phyloP scores from a whole-genome alignment of 2,888 invertebrate genomes.

The Caenorhabditis imperialis region DNA sequence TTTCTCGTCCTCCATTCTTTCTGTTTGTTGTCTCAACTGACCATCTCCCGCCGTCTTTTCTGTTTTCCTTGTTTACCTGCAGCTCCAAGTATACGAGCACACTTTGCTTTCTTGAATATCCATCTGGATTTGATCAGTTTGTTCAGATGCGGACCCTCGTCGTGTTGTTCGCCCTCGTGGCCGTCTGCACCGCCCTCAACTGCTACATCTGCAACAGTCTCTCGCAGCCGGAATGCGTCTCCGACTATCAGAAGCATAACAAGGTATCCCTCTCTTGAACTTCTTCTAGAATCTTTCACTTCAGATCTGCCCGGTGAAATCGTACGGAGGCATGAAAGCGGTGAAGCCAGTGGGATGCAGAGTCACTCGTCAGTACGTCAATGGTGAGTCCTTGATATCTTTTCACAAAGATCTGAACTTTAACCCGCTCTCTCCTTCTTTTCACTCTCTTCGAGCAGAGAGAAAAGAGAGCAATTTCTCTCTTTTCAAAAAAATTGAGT shows the following conservation, averaged over 20 bases:
- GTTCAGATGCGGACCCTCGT: constrained; percentile 34
- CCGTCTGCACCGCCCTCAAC: constrained; percentile 40
- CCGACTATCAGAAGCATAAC: constrained; percentile 33
- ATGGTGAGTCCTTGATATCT: constrained; percentile 40
- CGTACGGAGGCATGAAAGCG: constrained; percentile 48
- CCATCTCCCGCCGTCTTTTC: constrained; percentile 5
- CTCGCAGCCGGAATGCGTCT: constrained; percentile 48
- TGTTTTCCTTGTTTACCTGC: not conserved
- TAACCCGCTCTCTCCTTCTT: constrained; percentile 1
- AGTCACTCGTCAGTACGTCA: constrained; percentile 53
- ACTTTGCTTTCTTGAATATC: too few species aligned
- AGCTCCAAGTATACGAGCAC: not conserved
- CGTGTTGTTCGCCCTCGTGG: constrained; percentile 15
- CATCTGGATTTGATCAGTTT: not conserved
- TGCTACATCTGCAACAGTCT: constrained; percentile 63
- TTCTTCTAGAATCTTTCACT: constrained; percentile 3
- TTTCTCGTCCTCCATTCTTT: constrained; percentile 5
- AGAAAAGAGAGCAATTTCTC: constrained; percentile 1
- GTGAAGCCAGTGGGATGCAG: constrained; percentile 63
- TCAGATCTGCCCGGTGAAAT: constrained; percentile 57
- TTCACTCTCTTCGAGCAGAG: not conserved
- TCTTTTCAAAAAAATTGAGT: constrained; percentile 5
- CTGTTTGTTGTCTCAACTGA: constrained; percentile 2
- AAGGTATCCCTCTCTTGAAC: constrained; percentile 28
- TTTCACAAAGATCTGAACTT: constrained; percentile 18